Percentiles rank a stretch among this genome's conserved stretches.
phyloP scores from a whole-genome alignment of 1,140 invertebrate genomes.

The Drosophila bocki region DNA sequence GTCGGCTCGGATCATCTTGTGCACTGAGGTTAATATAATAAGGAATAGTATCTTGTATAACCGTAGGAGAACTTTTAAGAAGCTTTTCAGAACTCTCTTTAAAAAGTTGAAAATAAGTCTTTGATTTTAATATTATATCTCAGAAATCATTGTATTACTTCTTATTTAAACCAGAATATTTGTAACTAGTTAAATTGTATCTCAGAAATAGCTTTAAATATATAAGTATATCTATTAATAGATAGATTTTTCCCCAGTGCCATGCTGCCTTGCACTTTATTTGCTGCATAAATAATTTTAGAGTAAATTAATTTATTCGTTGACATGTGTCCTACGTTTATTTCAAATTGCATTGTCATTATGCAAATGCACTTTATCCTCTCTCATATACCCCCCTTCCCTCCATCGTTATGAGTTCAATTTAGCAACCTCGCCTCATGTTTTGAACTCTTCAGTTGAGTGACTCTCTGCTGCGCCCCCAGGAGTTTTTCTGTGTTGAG shows the following conservation, averaged over 20 bases:
- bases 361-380: conserved; percentile 75
- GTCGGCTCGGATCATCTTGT: conserved; percentile 23
- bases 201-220: neutral
- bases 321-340: conserved; percentile 81
- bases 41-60: neutral
- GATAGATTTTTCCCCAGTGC: conserved; percentile 5
- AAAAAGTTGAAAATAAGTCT: neutral
- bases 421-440: conserved; percentile 5
- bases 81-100: no score
- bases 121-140: neutral
- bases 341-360: conserved; percentile 82
- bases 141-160: neutral
- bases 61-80: no score
- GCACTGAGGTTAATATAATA: conserved; percentile 20
- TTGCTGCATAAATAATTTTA: conserved; percentile 79
- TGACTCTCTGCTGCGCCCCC: conserved; percentile 17
- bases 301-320: conserved; percentile 83
- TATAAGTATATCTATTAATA: neutral
- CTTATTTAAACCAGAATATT: neutral
- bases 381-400: neutral
- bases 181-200: neutral
- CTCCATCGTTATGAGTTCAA: conserved; percentile 10
- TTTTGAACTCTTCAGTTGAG: conserved; percentile 18
- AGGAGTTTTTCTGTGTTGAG: conserved; percentile 44
- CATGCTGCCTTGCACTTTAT: conserved; percentile 38